phyloP scores from a whole-genome alignment of 2,113 vertebrate species.

The Orcinus orca region DNA sequence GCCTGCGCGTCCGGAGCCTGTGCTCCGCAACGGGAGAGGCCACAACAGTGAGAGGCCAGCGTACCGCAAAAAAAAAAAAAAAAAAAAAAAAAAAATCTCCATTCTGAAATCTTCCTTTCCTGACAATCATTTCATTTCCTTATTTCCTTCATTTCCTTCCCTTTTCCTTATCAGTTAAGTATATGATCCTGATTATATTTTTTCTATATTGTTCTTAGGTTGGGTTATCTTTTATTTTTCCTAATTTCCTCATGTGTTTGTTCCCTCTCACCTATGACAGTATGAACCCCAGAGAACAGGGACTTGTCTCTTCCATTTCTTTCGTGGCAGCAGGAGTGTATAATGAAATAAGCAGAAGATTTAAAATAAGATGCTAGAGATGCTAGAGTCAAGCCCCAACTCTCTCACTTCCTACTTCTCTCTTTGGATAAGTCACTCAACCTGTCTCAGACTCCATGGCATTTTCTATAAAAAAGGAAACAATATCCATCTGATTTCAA shows the following conservation, averaged over 20 bases:
- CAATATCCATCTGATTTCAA: neutral
- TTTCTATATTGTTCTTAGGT: neutral
- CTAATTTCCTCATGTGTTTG: neutral
- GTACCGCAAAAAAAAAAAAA: too few relatives aligned
- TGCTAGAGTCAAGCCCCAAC: neutral
- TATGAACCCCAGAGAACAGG: neutral
- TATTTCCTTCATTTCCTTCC: neutral
- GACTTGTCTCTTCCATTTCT: neutral
- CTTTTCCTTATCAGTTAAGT: neutral
- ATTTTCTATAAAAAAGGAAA: conserved; percentile 40
- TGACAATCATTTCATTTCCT: neutral
- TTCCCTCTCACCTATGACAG: neutral
- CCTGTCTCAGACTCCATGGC: neutral
- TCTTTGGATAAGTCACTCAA: neutral
- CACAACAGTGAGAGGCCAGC: too few relatives aligned
- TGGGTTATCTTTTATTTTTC: neutral
- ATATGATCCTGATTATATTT: neutral
- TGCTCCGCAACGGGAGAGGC: too few relatives aligned
- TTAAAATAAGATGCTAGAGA: neutral
- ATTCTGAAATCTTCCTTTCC: neutral
- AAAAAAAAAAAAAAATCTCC: neutral
- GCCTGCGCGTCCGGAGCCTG: too few relatives aligned
- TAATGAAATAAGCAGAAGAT: neutral
- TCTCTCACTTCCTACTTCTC: neutral
- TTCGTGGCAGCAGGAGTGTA: neutral